Conservation (phyloP, 2,888 invertebrate genomes). For the Hypolimnas misippus region DNA sequence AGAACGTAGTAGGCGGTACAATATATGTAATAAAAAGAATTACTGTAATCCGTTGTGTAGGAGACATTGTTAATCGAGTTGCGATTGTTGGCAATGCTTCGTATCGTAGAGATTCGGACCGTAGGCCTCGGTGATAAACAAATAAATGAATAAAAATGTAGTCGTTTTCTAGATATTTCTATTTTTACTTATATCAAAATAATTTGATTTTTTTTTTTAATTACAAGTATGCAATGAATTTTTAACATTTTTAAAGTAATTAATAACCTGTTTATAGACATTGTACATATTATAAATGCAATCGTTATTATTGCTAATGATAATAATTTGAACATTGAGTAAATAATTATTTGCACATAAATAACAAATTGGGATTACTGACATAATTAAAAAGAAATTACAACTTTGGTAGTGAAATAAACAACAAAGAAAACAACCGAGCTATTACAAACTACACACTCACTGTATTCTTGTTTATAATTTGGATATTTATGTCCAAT, state of each 20-base stretch:
- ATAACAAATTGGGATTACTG: too few relatives aligned
- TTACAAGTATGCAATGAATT: too few relatives aligned
- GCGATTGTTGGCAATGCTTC: constrained; percentile 70
- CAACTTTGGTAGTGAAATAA: too few relatives aligned
- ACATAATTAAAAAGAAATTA: too few relatives aligned
- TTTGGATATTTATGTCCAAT: constrained; percentile 15
- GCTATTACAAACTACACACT: background rate
- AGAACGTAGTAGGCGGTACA: constrained; percentile 3
- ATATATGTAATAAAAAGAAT: constrained; percentile 34
- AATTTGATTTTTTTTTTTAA: background rate
- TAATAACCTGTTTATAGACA: too few relatives aligned
- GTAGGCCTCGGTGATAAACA: constrained; percentile 50
- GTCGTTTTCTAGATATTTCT: constrained; percentile 53
- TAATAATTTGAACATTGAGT: too few relatives aligned
- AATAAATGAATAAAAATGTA: constrained; percentile 16
- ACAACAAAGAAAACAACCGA: constrained; percentile 5
- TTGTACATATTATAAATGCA: too few relatives aligned
- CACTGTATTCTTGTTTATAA: constrained; percentile 10
- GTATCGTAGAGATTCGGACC: constrained; percentile 64
- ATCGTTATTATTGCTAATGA: too few relatives aligned
- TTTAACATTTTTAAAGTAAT: too few relatives aligned
- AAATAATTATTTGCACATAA: too few relatives aligned
- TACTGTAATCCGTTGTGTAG: constrained; percentile 30
- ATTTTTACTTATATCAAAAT: constrained; percentile 20
- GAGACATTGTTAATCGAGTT: constrained; percentile 37